Evolutionary conservation across 2,797 vertebrate genomes (phyloP).

Genomic region (Oceanodroma leucorhoa): DNA sequence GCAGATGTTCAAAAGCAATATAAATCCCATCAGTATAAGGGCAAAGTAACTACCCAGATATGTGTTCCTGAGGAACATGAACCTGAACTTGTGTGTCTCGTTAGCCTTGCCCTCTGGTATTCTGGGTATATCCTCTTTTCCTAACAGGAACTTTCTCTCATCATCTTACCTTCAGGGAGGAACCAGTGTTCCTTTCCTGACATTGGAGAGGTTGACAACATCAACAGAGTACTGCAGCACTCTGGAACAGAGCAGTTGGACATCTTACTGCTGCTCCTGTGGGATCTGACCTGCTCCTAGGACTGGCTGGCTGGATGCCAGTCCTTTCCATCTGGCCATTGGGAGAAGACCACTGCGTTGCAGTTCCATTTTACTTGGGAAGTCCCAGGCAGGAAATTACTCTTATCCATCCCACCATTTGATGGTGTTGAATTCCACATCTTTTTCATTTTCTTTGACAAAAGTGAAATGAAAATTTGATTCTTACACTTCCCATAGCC

Average conservation of each 20-base stretch:
- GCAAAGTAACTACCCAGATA: background rate
- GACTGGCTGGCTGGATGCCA: background rate
- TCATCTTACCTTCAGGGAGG: background rate
- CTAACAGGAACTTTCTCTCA: background rate
- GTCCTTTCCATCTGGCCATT: background rate
- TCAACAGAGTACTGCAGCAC: background rate
- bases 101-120: background rate
- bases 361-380: background rate
- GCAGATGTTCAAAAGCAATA: background rate
- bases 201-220: background rate
- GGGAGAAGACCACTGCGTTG: background rate
- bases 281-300: background rate
- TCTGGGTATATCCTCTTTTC: background rate
- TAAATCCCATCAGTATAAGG: background rate
- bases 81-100: background rate
- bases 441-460: background rate
- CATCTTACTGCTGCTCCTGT: background rate
- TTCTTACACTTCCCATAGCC: background rate
- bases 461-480: background rate
- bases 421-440: background rate
- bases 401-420: background rate
- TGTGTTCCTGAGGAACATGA: background rate
- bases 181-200: background rate
- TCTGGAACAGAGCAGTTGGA: background rate
- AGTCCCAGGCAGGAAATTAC: background rate